A percentile compares a stretch with the other conserved stretches of the same genome.
Conservation (phyloP, 2,888 invertebrate species). For the Cheilosia scutellata region DNA sequence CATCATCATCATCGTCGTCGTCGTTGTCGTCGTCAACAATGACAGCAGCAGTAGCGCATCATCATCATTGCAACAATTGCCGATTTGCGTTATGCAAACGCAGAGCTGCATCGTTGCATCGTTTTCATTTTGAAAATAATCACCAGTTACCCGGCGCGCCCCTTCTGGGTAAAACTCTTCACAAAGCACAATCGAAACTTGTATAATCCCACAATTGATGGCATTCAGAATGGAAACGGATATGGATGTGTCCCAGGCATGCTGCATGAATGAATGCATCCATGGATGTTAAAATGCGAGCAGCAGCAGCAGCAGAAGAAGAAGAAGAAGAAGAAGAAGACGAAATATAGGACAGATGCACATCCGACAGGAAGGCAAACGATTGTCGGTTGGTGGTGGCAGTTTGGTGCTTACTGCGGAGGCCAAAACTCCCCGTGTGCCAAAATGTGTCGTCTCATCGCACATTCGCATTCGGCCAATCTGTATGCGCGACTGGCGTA, state of each 20-base stretch:
- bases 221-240: conserved; percentile 64
- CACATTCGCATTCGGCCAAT: conserved; percentile 17
- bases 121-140: conserved; percentile 48
- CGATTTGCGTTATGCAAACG: conserved; percentile 38
- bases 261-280: conserved; percentile 46
- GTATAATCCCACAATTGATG: conserved; percentile 66
- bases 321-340: not conserved
- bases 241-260: conserved; percentile 59
- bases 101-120: conserved; percentile 27
- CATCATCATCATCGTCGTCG: conserved; percentile 1
- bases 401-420: conserved; percentile 1
- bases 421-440: not conserved
- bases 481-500: conserved; percentile 10
- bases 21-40: not conserved
- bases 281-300: conserved; percentile 36
- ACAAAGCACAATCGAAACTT: conserved; percentile 64
- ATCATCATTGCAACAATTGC: conserved; percentile 48
- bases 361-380: conserved; percentile 49
- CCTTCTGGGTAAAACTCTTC: not conserved
- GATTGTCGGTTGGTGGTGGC: conserved; percentile 32
- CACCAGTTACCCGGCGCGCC: conserved; percentile 8
- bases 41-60: conserved; percentile 16
- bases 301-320: not conserved
- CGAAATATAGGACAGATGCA: conserved; percentile 59
- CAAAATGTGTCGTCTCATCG: conserved; percentile 18